Conservation (phyloP, 2,888 invertebrate species). For the Miltochrista miniata region DNA sequence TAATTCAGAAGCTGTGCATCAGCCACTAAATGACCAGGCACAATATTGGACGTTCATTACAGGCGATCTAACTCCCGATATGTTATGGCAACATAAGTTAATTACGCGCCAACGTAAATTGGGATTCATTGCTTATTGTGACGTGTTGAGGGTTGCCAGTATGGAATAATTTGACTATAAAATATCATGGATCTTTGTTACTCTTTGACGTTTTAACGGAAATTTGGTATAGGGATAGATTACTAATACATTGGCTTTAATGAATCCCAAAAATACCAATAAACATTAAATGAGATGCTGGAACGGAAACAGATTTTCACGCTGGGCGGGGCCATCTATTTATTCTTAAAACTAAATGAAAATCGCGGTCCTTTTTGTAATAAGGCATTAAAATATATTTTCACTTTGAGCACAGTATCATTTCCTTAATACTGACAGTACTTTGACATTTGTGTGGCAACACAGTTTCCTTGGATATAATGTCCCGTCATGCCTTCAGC, state of each 20-base stretch:
- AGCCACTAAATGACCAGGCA: background rate
- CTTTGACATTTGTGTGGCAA: slow-evolving; percentile 15
- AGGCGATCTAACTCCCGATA: slow-evolving; percentile 17
- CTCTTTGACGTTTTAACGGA: no score
- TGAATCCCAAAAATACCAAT: no score
- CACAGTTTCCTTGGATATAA: slow-evolving; percentile 18
- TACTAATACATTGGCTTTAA: no score
- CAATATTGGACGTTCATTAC: slow-evolving; percentile 11
- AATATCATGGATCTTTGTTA: no score
- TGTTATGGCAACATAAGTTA: slow-evolving; percentile 31
- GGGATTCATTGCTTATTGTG: slow-evolving; percentile 30
- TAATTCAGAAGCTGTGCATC: background rate
- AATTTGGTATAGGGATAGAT: no score
- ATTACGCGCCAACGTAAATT: slow-evolving; percentile 28
- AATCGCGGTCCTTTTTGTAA: no score
- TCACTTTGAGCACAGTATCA: background rate
- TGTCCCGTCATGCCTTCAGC: slow-evolving; percentile 10
- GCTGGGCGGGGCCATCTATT: no score
- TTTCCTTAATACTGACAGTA: background rate
- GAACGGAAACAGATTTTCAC: no score
- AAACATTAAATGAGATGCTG: no score
- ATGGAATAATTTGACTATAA: background rate
- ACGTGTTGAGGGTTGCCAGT: slow-evolving; percentile 20
- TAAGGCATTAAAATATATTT: no score
- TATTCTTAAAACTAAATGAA: no score